phyloP scores from a whole-genome alignment of 2,888 invertebrate species.

The Spialia ferax region DNA sequence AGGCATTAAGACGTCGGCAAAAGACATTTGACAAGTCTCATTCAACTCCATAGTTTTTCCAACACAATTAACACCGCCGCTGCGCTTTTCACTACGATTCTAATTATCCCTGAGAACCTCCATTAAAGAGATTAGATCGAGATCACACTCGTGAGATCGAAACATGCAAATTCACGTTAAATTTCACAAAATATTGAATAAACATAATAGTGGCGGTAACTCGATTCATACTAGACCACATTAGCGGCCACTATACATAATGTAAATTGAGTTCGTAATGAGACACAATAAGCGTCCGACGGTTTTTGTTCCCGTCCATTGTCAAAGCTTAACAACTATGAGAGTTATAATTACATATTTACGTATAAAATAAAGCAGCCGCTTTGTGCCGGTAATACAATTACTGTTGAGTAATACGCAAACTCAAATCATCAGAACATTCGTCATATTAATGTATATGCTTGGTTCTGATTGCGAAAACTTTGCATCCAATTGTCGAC shows the following conservation, averaged over 20 bases:
- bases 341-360: conserved; percentile 77
- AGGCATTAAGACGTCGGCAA: conserved; percentile 34
- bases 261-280: conserved; percentile 68
- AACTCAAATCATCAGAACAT: conserved; percentile 59
- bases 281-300: conserved; percentile 72
- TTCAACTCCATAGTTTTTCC: conserved; percentile 47
- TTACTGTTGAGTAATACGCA: conserved; percentile 73
- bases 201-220: conserved; percentile 62
- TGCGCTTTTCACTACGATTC: conserved; percentile 65
- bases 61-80: conserved; percentile 56
- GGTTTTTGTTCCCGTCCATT: conserved; percentile 77
- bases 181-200: conserved; percentile 76
- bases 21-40: conserved; percentile 47
- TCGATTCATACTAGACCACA: conserved; percentile 62
- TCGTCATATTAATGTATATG: conserved; percentile 51
- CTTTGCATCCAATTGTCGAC: conserved; percentile 63
- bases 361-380: conserved; percentile 74
- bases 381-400: conserved; percentile 74
- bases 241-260: conserved; percentile 66
- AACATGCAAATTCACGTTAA: conserved; percentile 55
- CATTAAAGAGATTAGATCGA: conserved; percentile 54
- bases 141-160: conserved; percentile 51
- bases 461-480: conserved; percentile 65
- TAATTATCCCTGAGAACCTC: conserved; percentile 72
- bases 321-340: conserved; percentile 75